Evolutionary conservation across 2,888 invertebrate species (phyloP), one percentile per base, ranked within the genome.

Genomic region (Lysandra bellargus): DNA sequence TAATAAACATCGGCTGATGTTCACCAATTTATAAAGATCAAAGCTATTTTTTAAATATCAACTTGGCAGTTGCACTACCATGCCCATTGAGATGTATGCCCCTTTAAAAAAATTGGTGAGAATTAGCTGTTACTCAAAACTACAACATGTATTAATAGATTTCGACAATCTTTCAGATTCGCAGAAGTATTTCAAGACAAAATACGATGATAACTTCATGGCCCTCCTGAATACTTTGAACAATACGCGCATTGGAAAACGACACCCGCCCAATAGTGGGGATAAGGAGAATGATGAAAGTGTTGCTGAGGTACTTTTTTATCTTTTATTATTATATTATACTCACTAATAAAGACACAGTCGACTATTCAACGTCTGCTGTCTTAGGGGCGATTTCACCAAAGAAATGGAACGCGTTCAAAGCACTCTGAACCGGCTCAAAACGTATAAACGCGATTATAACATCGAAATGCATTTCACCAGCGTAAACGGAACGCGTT

Each of bases 101-200:
- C n/a, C 61, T 1, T 57, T 57, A 57, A 17, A 61, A 61, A 30
- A 64, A 33, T 69, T 69, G 69, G 69, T 69, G 33, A 69, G 30
- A 69, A 69, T 69, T 37, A 69, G 69, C 69, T 17, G 14, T 5
- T 30, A 5, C 5, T 23, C 23, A 69, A 69, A 69, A 69, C 69
- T 69, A 37, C 69, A 33, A 69, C 69, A 69, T 69, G 14, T 69
- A 37, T 69, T 69, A 37, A 69, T 17, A 69, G 69, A 37, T 69
- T 69, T 69, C 7, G 12, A 37, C 33, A 69, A 69, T 37, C 69
- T 69, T 69, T 69, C 69, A 69, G 69, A 69, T 14, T 33, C 69
- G 33, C 69, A 69, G 69, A 69, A 69, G 69, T 69, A 23, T 17
- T 69, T 69, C 33, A 69, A 69, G 33, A 37, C 69, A 33, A 69